Conservation (phyloP, 1,140 invertebrate species). For the Drosophila murphyi region DNA sequence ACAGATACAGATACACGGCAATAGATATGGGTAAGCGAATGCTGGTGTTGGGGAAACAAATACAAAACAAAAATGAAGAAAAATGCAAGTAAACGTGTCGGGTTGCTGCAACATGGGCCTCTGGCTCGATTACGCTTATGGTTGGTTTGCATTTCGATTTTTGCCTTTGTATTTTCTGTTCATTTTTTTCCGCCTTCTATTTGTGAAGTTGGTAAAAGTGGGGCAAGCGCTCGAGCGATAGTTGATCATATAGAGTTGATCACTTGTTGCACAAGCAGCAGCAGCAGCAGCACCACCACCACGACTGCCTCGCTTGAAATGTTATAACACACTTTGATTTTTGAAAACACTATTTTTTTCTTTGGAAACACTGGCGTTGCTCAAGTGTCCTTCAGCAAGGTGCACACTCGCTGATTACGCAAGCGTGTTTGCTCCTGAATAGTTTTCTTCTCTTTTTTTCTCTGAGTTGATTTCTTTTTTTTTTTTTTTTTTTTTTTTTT, state of each 20-base stretch:
- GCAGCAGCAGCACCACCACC: neutral
- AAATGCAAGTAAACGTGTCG: slow-evolving; percentile 72
- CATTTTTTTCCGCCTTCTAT: slow-evolving; percentile 39
- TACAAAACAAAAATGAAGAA: neutral
- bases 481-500: slow-evolving; percentile 15
- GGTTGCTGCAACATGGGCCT: slow-evolving; percentile 55
- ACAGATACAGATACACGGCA: slow-evolving; percentile 8
- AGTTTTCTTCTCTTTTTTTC: neutral
- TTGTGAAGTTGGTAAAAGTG: slow-evolving; percentile 57
- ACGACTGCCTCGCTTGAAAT: slow-evolving; percentile 3
- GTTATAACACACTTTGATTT: slow-evolving; percentile 69
- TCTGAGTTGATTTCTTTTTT: neutral
- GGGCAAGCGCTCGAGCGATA: slow-evolving; percentile 63
- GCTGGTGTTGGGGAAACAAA: neutral
- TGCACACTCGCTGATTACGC: slow-evolving; percentile 49
- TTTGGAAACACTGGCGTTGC: slow-evolving; percentile 19
- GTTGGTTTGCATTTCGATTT: slow-evolving; percentile 54
- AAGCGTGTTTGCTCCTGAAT: slow-evolving; percentile 45
- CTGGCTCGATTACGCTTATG: slow-evolving; percentile 50
- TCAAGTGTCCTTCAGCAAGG: slow-evolving; percentile 69
- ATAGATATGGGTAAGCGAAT: slow-evolving; percentile 24
- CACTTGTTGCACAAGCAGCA: slow-evolving; percentile 73
- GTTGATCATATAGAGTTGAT: slow-evolving; percentile 58
- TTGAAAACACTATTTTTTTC: slow-evolving; percentile 44
- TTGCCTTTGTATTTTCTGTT: slow-evolving; percentile 10